Evolutionary conservation across 2,888 invertebrate genomes (phyloP).

Genomic region (Brenthis daphne): DNA sequence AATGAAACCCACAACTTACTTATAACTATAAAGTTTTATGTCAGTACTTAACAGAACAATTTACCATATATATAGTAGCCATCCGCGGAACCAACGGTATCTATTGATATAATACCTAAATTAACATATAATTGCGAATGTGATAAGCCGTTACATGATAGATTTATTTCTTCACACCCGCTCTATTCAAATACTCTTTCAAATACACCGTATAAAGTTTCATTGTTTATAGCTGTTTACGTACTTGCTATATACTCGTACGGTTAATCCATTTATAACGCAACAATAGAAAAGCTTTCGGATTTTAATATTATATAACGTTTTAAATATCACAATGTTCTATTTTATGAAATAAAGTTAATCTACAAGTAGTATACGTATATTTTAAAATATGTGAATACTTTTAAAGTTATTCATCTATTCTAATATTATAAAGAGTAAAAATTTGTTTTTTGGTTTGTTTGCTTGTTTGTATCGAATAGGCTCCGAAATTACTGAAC

Average conservation of each 20-base stretch:
- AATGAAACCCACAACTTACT: conserved; percentile 2
- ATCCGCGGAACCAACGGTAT: conserved; percentile 37
- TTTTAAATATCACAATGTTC: no score
- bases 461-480: no score
- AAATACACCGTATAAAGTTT: conserved; percentile 28
- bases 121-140: conserved; percentile 54
- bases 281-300: not conserved
- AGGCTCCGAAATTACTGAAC: no score
- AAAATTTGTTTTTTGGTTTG: no score
- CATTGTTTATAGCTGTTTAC: conserved; percentile 31
- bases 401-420: no score
- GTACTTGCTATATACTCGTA: conserved; percentile 7
- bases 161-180: conserved; percentile 42
- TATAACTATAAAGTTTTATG: conserved; percentile 16
- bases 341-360: no score
- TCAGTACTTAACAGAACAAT: conserved; percentile 12
- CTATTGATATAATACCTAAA: conserved; percentile 41
- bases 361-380: no score
- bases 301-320: no score
- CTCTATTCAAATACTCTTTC: conserved; percentile 32
- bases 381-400: no score
- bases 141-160: conserved; percentile 47
- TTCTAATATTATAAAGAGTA: no score
- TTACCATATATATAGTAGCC: conserved; percentile 40
- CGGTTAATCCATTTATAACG: not conserved